phyloP scores from a whole-genome alignment of 2,113 vertebrate genomes.

The Bolborhynchus lineola region DNA sequence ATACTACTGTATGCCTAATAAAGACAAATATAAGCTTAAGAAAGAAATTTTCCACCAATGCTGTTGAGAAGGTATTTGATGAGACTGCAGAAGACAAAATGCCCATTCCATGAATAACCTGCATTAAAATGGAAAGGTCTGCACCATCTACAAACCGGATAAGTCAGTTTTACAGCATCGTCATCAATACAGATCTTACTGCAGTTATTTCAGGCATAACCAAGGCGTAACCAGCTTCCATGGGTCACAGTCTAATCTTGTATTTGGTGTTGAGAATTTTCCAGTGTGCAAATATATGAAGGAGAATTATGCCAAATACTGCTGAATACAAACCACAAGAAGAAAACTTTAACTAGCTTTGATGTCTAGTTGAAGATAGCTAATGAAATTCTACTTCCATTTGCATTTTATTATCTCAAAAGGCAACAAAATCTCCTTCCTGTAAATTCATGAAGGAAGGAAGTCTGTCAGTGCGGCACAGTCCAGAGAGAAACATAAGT shows the following conservation, averaged over 20 bases:
- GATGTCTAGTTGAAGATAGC: neutral
- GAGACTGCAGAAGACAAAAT: neutral
- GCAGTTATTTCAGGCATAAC: neutral
- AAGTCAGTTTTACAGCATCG: neutral
- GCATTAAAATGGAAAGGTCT: neutral
- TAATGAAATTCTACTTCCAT: neutral
- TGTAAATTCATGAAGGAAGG: neutral
- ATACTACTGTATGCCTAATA: neutral
- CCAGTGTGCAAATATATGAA: neutral
- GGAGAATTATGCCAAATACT: neutral
- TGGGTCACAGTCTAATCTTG: neutral
- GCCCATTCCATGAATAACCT: neutral
- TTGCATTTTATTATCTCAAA: neutral
- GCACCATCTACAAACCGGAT: neutral
- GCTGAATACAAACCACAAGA: neutral
- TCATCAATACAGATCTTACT: neutral
- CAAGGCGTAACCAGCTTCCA: neutral
- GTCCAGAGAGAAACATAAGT: neutral
- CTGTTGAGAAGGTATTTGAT: neutral
- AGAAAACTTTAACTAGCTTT: neutral
- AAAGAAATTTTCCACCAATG: neutral
- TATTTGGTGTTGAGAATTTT: neutral
- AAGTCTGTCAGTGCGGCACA: neutral
- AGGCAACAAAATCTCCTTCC: neutral
- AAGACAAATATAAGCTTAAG: neutral